Evolutionary conservation across 2,113 vertebrate species (phyloP).

Genomic region (Corapipo altera): DNA sequence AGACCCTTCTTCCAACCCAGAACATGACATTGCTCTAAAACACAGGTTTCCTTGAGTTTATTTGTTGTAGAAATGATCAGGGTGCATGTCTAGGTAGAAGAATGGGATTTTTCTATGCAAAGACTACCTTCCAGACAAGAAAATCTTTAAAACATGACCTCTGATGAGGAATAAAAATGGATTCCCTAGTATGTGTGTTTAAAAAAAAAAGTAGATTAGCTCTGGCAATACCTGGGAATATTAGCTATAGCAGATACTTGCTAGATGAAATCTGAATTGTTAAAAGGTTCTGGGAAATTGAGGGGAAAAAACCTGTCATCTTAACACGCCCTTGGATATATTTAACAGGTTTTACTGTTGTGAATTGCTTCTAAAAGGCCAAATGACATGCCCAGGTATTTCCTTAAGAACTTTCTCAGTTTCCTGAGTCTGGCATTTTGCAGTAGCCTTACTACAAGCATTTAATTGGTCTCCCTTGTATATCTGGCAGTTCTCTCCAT

Average conservation of each 20-base stretch:
- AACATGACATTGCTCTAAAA: not conserved
- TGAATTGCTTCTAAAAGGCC: not conserved
- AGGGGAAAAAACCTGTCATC: not conserved
- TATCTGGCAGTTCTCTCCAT: not conserved
- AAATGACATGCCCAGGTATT: not conserved
- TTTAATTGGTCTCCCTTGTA: not conserved
- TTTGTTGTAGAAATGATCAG: not conserved
- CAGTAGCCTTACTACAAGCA: not conserved
- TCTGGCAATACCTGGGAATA: not conserved
- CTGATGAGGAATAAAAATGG: not conserved
- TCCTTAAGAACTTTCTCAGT: slow-evolving; percentile 4
- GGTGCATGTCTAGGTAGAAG: not conserved
- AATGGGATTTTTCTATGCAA: not conserved
- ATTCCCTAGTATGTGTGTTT: not conserved
- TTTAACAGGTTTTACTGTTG: not conserved
- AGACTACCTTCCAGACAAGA: not conserved
- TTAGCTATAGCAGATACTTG: not conserved
- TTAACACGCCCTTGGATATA: not conserved
- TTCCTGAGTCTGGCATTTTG: slow-evolving; percentile 5
- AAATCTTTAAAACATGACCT: not conserved
- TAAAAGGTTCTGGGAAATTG: not conserved
- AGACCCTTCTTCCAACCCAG: not conserved
- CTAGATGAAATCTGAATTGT: not conserved
- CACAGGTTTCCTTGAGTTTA: not conserved
- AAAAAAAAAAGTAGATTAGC: not conserved